Evolutionary conservation across 2,888 invertebrate species (phyloP), one percentile per base, ranked within the genome.

Genomic region (Rhaphigaster nebulosa): DNA sequence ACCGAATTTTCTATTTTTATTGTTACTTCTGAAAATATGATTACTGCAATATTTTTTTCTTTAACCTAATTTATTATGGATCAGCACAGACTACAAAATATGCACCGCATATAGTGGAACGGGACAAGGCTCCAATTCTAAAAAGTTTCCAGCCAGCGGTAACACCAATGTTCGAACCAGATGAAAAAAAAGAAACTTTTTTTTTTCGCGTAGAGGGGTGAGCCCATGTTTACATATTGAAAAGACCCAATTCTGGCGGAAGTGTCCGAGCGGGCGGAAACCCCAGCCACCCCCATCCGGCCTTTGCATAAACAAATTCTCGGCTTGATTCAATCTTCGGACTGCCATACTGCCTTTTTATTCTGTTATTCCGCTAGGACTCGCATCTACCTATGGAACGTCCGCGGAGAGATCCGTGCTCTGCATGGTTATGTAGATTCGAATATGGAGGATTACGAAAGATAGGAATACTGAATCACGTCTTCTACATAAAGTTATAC

Each of bases 231-330:
- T 89, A 89, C 89, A 89, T 89, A 89, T 89, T 89, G 89, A 89
- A 89, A 89, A 89, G 89, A 89, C 89, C 89, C 89, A 70, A 89
- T 76, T 50, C 89, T 45, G 76, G 89, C 89, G 89, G 89, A 89
- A 89, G 89, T 89, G 89, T 89, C 89, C 89, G 89, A 89, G 89
- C 89, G 89, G 60, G 89, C 89, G 89, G 89, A 89, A 89, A 89
- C 50, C 70, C 88, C 80, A 60, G 88, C 90, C 65, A 18, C 80
- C 70, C 87, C 45, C 45, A 45, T 88, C 91, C 91, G 88, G 90
- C 90, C 90, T 91, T 91, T 91, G 91, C 91, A 91, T 91, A 91
- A 91, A 90, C 91, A 91, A 91, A 91, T 91, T 91, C 91, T 90
- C 91, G 70, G 80, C 76, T 91, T 91, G 91, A 91, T 91, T 91